A percentile compares a stretch with the other conserved stretches of the same genome.
These are phyloP conservation scores for Drosophila orosa DNA, from an alignment of 1,140 invertebrate species.

Conservation along the genomic window DNA sequence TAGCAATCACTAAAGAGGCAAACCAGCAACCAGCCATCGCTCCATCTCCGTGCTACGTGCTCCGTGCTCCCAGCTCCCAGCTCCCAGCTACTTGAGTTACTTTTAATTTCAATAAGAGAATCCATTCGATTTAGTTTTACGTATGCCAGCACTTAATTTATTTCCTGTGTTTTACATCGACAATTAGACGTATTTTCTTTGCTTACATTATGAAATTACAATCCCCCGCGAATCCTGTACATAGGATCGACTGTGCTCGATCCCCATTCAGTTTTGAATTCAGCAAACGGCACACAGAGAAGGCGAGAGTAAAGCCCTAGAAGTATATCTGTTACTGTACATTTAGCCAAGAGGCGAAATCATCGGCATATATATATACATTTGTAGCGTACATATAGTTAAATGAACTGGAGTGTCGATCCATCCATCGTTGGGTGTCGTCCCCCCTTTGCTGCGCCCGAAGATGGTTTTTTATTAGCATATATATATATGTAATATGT, in stretches of 20 bases:
- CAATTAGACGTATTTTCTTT: slow-evolving; percentile 72
- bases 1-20: slow-evolving; percentile 61
- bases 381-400: slow-evolving; percentile 50
- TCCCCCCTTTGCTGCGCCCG: slow-evolving; percentile 16
- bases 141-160: slow-evolving; percentile 65
- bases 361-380: slow-evolving; percentile 35
- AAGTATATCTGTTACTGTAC: slow-evolving; percentile 66
- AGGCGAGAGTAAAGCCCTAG: slow-evolving; percentile 18
- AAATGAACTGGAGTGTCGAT: slow-evolving; percentile 47
- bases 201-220: slow-evolving; percentile 74
- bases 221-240: slow-evolving; percentile 47
- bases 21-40: slow-evolving; percentile 13
- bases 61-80: neutral
- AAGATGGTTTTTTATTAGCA: slow-evolving; percentile 54
- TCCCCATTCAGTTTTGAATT: slow-evolving; percentile 21
- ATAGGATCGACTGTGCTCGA: slow-evolving; percentile 46
- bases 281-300: neutral
- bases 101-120: slow-evolving; percentile 64
- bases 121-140: slow-evolving; percentile 66
- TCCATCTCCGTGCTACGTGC: neutral
- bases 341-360: slow-evolving; percentile 63
- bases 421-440: slow-evolving; percentile 23
- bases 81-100: slow-evolving; percentile 15
- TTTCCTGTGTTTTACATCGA: slow-evolving; percentile 78
- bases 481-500: no score